phyloP scores from a whole-genome alignment of 2,888 invertebrate genomes.

The Trimorus sp. region DNA sequence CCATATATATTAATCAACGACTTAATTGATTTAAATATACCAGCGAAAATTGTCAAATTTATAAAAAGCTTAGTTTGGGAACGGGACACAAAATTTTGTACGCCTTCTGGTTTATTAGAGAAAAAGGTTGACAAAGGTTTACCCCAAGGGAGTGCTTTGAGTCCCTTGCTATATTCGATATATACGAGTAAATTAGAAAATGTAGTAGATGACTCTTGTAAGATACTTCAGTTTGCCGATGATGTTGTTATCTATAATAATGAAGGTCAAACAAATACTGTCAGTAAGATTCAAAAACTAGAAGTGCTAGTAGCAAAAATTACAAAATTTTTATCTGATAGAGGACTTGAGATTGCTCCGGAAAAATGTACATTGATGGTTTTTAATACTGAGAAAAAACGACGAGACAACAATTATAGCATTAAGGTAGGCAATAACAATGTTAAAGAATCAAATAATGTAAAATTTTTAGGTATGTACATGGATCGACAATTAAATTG shows the following conservation, averaged over 20 bases:
- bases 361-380: conserved; percentile 11
- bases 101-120: not conserved
- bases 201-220: not conserved
- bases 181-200: conserved; percentile 41
- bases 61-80: conserved; percentile 23
- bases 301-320: not conserved
- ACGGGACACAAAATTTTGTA: conserved; percentile 14
- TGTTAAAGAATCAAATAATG: conserved; percentile 5
- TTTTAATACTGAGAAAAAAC: conserved; percentile 1
- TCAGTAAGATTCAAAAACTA: not conserved
- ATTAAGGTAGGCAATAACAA: not conserved
- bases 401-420: not conserved
- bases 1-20: conserved; percentile 38
- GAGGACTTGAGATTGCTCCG: conserved; percentile 10
- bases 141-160: conserved; percentile 38
- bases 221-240: conserved; percentile 48
- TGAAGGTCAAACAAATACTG: not conserved
- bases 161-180: conserved; percentile 39
- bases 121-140: conserved; percentile 24
- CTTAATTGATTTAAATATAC: conserved; percentile 17
- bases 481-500: conserved; percentile 6
- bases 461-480: conserved; percentile 13
- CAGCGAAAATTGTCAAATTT: conserved; percentile 24
- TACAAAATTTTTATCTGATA: not conserved
- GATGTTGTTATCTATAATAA: conserved; percentile 32